Conservation (phyloP, 2,113 vertebrate genomes). For the Pseudonaja textilis region DNA sequence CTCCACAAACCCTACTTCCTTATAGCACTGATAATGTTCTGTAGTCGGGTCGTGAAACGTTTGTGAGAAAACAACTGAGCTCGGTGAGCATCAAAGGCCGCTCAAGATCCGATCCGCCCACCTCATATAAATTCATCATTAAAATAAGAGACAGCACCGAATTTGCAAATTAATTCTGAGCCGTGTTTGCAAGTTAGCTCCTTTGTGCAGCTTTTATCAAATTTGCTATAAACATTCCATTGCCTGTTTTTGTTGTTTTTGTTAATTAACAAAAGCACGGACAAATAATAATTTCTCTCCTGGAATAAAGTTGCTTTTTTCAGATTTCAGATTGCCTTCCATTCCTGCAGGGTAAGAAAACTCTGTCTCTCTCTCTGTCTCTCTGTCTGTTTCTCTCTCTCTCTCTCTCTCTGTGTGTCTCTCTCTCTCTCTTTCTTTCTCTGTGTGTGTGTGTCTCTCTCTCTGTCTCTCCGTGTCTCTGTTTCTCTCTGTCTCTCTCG, state of each 20-base stretch:
- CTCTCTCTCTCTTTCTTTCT: rapidly evolving
- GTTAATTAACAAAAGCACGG: not conserved
- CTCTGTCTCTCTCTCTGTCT: no score
- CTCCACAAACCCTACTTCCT: no score
- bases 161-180: not conserved
- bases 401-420: no score
- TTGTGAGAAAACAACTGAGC: not conserved
- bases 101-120: not conserved
- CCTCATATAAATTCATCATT: not conserved
- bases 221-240: not conserved
- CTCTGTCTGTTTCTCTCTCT: no score
- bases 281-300: not conserved
- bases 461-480: no score
- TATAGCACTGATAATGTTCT: not conserved
- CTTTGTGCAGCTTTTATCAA: not conserved
- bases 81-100: not conserved
- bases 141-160: not conserved
- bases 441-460: no score
- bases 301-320: not conserved
- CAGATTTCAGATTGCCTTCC: not conserved
- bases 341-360: not conserved
- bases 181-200: not conserved
- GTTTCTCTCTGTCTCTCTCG: no score
- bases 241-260: not conserved
- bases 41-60: not conserved